Percentiles rank a stretch among this genome's conserved stretches.
Evolutionary conservation across 2,113 vertebrate genomes (phyloP).

Genomic region (Zosterops lateralis): DNA sequence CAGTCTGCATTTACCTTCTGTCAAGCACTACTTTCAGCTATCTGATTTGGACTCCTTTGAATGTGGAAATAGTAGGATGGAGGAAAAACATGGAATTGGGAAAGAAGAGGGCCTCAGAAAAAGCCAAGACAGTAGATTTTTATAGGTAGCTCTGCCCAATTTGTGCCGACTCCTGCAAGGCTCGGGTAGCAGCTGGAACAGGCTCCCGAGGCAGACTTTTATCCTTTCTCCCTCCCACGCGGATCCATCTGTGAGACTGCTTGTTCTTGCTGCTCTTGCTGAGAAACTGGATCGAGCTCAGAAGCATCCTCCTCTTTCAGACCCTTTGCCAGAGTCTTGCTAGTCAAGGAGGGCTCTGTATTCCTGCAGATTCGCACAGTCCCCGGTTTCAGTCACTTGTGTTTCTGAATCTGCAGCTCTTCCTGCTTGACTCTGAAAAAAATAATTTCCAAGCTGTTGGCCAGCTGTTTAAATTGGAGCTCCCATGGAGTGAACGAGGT

Average conservation of each 20-base stretch:
- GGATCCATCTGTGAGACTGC: constrained; percentile 65
- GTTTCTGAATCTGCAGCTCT: neutral
- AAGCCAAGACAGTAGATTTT: neutral
- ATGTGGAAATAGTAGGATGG: neutral
- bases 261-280: constrained; percentile 66
- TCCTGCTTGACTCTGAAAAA: neutral
- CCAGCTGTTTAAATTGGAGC: neutral
- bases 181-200: constrained; percentile 50
- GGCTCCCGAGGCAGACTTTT: constrained; percentile 56
- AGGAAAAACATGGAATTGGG: neutral
- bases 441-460: neutral
- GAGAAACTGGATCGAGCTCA: constrained; percentile 57
- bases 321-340: constrained; percentile 48
- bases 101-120: neutral
- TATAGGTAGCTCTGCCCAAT: constrained; percentile 22
- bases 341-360: constrained; percentile 32
- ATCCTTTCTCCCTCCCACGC: constrained; percentile 62
- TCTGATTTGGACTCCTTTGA: neutral
- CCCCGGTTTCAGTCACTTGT: neutral
- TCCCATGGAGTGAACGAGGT: neutral
- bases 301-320: constrained; percentile 60
- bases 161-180: constrained; percentile 19
- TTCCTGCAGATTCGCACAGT: neutral
- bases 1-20: neutral
- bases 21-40: neutral